phyloP scores from a whole-genome alignment of 2,888 invertebrate species.

The Scaptomyza polygonia region DNA sequence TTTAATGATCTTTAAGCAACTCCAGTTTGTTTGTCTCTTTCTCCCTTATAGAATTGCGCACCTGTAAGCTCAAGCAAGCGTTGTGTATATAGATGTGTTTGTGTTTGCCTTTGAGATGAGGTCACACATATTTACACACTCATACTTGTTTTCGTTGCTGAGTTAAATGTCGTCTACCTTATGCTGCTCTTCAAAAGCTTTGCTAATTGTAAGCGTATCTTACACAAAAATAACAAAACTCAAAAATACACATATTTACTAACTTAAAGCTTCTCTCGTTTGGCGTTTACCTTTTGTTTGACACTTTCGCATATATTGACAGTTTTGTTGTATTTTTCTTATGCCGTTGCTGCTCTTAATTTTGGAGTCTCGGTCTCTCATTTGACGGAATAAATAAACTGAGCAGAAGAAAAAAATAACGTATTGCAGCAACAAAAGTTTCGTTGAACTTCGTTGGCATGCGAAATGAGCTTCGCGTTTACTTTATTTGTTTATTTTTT shows the following conservation, averaged over 20 bases:
- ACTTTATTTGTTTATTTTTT: background rate
- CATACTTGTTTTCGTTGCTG: slow-evolving; percentile 24
- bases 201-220: slow-evolving; percentile 65
- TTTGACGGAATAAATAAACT: slow-evolving; percentile 52
- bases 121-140: slow-evolving; percentile 42
- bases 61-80: slow-evolving; percentile 22
- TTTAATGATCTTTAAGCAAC: slow-evolving; percentile 13
- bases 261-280: slow-evolving; percentile 28
- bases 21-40: slow-evolving; percentile 11
- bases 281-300: slow-evolving; percentile 56
- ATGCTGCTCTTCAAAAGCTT: slow-evolving; percentile 42
- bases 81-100: slow-evolving; percentile 1
- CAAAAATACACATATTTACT: slow-evolving; percentile 32
- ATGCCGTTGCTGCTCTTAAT: slow-evolving; percentile 40
- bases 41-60: slow-evolving; percentile 20
- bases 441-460: slow-evolving; percentile 66
- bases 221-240: slow-evolving; percentile 23
- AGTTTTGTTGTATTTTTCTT: slow-evolving; percentile 28
- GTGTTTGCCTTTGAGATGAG: slow-evolving; percentile 56
- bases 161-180: slow-evolving; percentile 71
- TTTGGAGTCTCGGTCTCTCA: slow-evolving; percentile 50
- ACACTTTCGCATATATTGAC: slow-evolving; percentile 60
- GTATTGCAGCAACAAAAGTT: slow-evolving; percentile 44
- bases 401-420: slow-evolving; percentile 16
- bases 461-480: slow-evolving; percentile 16